A percentile compares a stretch with the other conserved stretches of the same genome.
Conservation (phyloP, 2,113 vertebrate species). For the Spermophilus dauricus region DNA sequence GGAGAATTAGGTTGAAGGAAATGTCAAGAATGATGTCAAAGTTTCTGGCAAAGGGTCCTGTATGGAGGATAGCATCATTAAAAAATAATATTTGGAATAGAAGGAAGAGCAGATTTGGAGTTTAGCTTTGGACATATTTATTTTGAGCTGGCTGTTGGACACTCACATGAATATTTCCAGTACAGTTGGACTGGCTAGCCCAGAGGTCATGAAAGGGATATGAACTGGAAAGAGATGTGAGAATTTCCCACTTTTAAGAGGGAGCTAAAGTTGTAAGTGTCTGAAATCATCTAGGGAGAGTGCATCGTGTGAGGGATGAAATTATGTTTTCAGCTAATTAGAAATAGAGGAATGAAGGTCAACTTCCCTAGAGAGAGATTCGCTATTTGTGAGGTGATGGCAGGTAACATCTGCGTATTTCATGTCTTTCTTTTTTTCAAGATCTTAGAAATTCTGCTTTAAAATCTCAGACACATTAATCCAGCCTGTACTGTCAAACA, state of each 20-base stretch:
- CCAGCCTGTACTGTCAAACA: background rate
- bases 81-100: slow-evolving; percentile 41
- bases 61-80: background rate
- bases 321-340: slow-evolving; percentile 41
- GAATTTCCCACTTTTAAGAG: background rate
- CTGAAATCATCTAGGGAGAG: background rate
- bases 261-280: background rate
- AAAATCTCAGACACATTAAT: slow-evolving; percentile 49
- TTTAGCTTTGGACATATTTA: slow-evolving; percentile 11
- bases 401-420: background rate
- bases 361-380: background rate
- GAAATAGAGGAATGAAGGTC: background rate
- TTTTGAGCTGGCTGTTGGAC: background rate
- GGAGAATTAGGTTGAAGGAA: background rate
- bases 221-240: slow-evolving; percentile 31
- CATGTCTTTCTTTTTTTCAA: background rate
- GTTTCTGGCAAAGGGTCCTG: background rate
- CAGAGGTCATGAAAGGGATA: background rate
- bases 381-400: background rate
- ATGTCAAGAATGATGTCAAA: background rate
- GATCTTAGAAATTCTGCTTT: slow-evolving; percentile 23
- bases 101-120: slow-evolving; percentile 17
- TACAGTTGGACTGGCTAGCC: background rate
- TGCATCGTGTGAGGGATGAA: background rate
- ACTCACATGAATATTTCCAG: background rate